A percentile compares a stretch with the other conserved stretches of the same genome.
Conservation (phyloP, 2,113 vertebrate genomes). For the Hippotragus niger region DNA sequence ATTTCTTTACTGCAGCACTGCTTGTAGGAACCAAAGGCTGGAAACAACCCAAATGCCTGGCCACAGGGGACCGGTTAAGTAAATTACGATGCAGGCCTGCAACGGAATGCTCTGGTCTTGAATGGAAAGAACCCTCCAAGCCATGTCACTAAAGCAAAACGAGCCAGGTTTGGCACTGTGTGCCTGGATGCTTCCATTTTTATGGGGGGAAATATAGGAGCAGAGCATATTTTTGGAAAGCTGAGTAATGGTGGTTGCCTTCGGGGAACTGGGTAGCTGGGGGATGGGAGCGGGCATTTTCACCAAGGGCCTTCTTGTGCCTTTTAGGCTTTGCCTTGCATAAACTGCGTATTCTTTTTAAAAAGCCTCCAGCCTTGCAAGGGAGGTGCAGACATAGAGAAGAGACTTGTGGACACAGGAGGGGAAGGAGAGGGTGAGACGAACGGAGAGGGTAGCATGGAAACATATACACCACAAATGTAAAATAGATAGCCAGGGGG, state of each 20-base stretch:
- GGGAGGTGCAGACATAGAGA: neutral
- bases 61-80: neutral
- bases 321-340: neutral
- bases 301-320: neutral
- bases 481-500: neutral
- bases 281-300: neutral
- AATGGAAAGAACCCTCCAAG: neutral
- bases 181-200: neutral
- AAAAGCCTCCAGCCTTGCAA: neutral
- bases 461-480: neutral
- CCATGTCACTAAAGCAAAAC: neutral
- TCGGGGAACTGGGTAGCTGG: neutral
- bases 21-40: neutral
- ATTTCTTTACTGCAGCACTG: too few species aligned
- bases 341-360: neutral
- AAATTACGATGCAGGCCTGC: neutral
- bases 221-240: neutral
- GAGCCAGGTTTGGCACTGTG: fast-evolving
- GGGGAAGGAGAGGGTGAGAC: neutral
- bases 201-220: neutral
- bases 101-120: neutral
- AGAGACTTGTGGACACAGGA: neutral
- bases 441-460: neutral
- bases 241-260: neutral
- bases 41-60: fast-evolving